Conservation (phyloP, 1,140 invertebrate species). For the Rhagoletis pomonella region DNA sequence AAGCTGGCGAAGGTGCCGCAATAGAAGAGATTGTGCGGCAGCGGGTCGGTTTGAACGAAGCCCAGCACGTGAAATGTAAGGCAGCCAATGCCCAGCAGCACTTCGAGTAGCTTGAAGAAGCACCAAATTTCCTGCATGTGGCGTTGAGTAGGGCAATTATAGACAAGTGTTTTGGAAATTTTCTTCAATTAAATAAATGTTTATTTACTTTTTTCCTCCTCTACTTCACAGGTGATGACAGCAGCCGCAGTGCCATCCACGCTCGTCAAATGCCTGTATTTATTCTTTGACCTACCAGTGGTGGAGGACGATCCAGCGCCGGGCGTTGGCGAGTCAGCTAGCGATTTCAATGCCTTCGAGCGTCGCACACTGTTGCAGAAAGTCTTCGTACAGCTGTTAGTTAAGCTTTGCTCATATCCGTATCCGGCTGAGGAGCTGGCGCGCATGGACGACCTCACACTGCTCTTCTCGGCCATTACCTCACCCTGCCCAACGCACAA, state of each 20-base stretch:
- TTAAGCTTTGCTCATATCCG: slow-evolving; percentile 92
- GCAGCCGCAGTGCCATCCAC: slow-evolving; percentile 96
- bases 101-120: slow-evolving; percentile 54
- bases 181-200: slow-evolving; percentile 42
- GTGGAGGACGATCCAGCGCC: slow-evolving; percentile 82
- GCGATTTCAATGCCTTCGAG: slow-evolving; percentile 93
- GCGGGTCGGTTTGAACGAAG: slow-evolving; percentile 44
- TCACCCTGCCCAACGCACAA: slow-evolving; percentile 95
- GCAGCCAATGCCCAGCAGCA: slow-evolving; percentile 4
- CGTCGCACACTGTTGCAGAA: slow-evolving; percentile 94
- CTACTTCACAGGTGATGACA: slow-evolving; percentile 87
- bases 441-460: slow-evolving; percentile 94
- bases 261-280: slow-evolving; percentile 97
- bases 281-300: slow-evolving; percentile 98
- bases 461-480: slow-evolving; percentile 97
- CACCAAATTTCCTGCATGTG: slow-evolving; percentile 46
- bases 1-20: slow-evolving; percentile 58
- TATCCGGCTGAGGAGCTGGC: slow-evolving; percentile 97
- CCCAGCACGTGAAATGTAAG: slow-evolving; percentile 50
- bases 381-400: slow-evolving; percentile 97
- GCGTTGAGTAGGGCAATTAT: too few relatives aligned
- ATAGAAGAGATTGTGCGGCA: slow-evolving; percentile 53
- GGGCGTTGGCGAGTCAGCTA: slow-evolving; percentile 74
- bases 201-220: neutral
- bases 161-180: too few relatives aligned